phyloP scores from a whole-genome alignment of 1,140 invertebrate genomes.

The Dreissena polymorpha region DNA sequence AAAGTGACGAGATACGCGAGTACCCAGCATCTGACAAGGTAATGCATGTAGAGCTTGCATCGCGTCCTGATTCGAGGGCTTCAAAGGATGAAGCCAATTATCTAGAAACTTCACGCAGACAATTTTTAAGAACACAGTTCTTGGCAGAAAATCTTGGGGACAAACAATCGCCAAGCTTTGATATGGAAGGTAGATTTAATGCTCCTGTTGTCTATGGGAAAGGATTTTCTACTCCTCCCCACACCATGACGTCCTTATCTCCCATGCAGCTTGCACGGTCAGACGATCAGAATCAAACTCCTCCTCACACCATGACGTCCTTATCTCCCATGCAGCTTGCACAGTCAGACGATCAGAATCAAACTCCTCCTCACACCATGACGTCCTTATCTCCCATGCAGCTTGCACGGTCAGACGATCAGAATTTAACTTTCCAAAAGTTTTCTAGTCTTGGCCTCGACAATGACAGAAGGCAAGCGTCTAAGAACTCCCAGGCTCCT shows the following conservation, averaged over 20 bases:
- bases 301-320: neutral
- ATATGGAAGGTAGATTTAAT: too few species aligned
- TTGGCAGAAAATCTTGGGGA: too few species aligned
- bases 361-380: conserved; percentile 12
- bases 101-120: too few species aligned
- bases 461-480: neutral
- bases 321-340: neutral
- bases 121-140: too few species aligned
- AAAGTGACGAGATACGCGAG: too few species aligned
- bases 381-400: neutral
- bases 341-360: conserved; percentile 34
- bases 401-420: conserved; percentile 14
- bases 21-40: too few species aligned
- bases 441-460: conserved; percentile 1
- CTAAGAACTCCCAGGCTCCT: too few species aligned
- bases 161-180: too few species aligned
- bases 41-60: too few species aligned
- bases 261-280: neutral
- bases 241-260: neutral
- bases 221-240: neutral
- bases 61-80: too few species aligned
- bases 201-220: neutral
- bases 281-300: conserved; percentile 29
- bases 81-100: too few species aligned
- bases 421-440: conserved; percentile 32